A percentile compares a stretch with the other conserved stretches of the same genome.
phyloP scores from a whole-genome alignment of 2,797 vertebrate genomes.

The Sus cebifrons region DNA sequence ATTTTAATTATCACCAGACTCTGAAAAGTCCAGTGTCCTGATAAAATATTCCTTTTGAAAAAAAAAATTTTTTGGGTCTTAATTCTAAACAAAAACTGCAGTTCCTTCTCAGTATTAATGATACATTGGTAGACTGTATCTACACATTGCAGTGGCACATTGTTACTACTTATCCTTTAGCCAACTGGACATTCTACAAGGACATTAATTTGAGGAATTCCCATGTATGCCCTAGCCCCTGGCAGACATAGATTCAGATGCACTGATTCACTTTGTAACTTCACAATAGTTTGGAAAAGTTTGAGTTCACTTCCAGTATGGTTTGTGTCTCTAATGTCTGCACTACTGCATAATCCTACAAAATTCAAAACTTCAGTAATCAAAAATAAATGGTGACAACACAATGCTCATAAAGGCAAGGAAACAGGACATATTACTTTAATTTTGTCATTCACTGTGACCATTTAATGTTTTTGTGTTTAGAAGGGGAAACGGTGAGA shows the following conservation, averaged over 20 bases:
- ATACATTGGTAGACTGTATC: background rate
- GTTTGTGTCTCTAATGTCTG: background rate
- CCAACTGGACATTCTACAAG: background rate
- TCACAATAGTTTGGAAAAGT: background rate
- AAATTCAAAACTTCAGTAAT: background rate
- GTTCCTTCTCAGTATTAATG: slow-evolving; percentile 28
- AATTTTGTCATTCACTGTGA: background rate
- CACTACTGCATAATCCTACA: background rate
- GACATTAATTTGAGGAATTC: slow-evolving; percentile 28
- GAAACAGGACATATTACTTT: background rate
- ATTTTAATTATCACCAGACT: background rate
- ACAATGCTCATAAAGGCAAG: background rate
- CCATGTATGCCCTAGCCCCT: background rate
- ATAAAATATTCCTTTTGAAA: slow-evolving; percentile 34
- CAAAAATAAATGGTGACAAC: background rate
- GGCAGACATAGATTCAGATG: background rate
- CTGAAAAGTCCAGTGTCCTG: background rate
- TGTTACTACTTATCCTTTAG: slow-evolving; percentile 59
- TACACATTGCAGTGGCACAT: background rate
- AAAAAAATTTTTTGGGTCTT: slow-evolving; percentile 16
- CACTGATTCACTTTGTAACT: slow-evolving; percentile 35
- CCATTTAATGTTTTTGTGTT: background rate
- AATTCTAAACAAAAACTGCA: slow-evolving; percentile 37
- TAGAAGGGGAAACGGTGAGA: slow-evolving; percentile 22
- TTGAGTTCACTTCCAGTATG: background rate